Evolutionary conservation across 2,888 invertebrate species (phyloP), one percentile per base, ranked within the genome.

Genomic region (Melieria crassipennis): DNA sequence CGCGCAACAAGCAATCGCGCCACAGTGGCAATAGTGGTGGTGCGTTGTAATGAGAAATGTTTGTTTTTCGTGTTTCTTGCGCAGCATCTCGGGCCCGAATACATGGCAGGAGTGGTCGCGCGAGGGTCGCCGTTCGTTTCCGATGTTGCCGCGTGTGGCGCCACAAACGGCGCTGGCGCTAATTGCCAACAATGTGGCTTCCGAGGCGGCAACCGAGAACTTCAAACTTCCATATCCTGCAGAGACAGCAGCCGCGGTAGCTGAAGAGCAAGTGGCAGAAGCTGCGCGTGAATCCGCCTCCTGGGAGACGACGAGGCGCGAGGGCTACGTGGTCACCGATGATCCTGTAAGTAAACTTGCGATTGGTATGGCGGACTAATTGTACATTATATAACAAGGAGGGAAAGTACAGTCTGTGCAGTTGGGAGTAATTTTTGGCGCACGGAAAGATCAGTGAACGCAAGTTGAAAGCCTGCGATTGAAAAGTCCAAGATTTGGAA

Each of bases 121-220:
- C 78, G 97, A 97, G 87, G 97, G 97, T 11, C 90, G 96, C 52
- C 89, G 97, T 79, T 88, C 92, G 73, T 91, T 95, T 79, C 96
- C 97, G 3, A 88, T 96, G 62, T 88, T 97, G 87, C 94, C 95
- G 6, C 89, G 96, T 73, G 90, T 93, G n/a, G 90, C 93, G 67
- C 93, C 96, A 7, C 94, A 95, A 82, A 95, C 96, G 6, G 92
- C 93, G 55, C 93, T 94, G 83, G 93, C 94, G 72, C 91, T 92
- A 75, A 89, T 95, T 77, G 96, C 96, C 11, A 95, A 95, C 86
- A 92, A 92, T 84, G 91, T 92, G 66, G 93, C 94, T 0, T 89
- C 91, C 75, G 87, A 89, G 70, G 90, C 91, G 64, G 89, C 89
- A 74, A 89, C 89, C 78, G 91, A 90, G 78, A 93, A 93, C 84